phyloP scores from a whole-genome alignment of 2,888 invertebrate genomes.

The Thymelicus sylvestris region DNA sequence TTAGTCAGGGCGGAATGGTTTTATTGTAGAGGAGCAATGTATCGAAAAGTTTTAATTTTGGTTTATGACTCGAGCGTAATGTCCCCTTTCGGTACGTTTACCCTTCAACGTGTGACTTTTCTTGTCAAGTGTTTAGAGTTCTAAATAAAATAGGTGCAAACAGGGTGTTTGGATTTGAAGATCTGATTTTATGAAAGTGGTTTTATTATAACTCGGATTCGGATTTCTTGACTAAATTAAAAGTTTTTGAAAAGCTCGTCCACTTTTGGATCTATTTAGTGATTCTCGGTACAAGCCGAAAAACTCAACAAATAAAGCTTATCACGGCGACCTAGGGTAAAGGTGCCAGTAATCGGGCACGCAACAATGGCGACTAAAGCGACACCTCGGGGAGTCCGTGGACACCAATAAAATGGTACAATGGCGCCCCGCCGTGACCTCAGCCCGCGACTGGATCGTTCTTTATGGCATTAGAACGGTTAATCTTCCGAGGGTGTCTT shows the following conservation, averaged over 20 bases:
- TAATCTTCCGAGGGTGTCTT: constrained; percentile 68
- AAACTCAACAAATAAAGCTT: constrained; percentile 59
- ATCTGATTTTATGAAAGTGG: no score
- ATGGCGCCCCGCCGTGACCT: constrained; percentile 60
- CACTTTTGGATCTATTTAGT: neutral
- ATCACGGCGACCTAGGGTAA: constrained; percentile 58
- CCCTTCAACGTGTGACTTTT: constrained; percentile 40
- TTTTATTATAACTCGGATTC: no score
- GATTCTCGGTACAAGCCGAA: neutral
- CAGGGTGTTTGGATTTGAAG: neutral
- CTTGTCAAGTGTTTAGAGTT: constrained; percentile 28
- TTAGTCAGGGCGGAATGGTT: constrained; percentile 75
- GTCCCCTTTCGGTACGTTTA: constrained; percentile 54
- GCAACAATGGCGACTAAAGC: constrained; percentile 51
- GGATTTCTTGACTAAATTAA: no score
- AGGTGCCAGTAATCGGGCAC: constrained; percentile 51
- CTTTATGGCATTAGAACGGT: constrained; percentile 68
- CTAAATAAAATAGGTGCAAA: neutral
- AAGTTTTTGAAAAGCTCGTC: neutral
- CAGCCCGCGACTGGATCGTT: constrained; percentile 50
- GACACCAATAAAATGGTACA: constrained; percentile 77
- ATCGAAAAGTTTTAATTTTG: constrained; percentile 83
- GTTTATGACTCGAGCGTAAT: constrained; percentile 74
- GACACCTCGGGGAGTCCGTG: constrained; percentile 62
- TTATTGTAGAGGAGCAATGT: constrained; percentile 80